phyloP scores from a whole-genome alignment of 2,797 vertebrate species.

The Lagodon rhomboides region DNA sequence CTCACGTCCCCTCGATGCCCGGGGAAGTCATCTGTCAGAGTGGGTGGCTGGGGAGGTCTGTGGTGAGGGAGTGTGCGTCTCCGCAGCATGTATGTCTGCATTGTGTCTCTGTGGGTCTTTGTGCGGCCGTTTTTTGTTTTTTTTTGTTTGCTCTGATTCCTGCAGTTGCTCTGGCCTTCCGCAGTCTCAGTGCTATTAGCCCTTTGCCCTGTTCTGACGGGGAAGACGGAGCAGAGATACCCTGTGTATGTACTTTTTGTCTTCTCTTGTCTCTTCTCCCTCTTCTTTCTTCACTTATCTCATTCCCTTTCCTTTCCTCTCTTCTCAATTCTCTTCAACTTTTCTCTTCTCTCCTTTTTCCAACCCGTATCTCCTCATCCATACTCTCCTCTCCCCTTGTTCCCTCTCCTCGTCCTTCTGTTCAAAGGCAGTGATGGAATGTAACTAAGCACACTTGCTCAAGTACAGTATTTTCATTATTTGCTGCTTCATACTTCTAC shows the following conservation, averaged over 20 bases:
- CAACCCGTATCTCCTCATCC: not conserved
- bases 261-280: not conserved
- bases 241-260: not conserved
- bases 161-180: conserved; percentile 58
- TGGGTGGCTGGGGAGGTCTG: conserved; percentile 38
- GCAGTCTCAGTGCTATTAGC: conserved; percentile 73
- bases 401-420: no score
- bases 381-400: not conserved
- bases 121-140: conserved; percentile 38
- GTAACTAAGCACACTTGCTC: no score
- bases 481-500: no score
- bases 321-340: not conserved
- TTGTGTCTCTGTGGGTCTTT: conserved; percentile 38
- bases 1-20: conserved; percentile 41
- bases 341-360: not conserved
- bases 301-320: not conserved
- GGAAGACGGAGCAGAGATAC: conserved; percentile 37
- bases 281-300: not conserved
- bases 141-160: conserved; percentile 73
- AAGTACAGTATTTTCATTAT: no score
- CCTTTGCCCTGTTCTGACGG: conserved; percentile 65
- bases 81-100: conserved; percentile 17
- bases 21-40: conserved; percentile 69
- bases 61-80: conserved; percentile 41
- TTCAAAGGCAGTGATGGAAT: no score